Base-by-base conservation (phyloP, 2,888 invertebrate genomes). In the Ariolimax columbianus region DNA sequence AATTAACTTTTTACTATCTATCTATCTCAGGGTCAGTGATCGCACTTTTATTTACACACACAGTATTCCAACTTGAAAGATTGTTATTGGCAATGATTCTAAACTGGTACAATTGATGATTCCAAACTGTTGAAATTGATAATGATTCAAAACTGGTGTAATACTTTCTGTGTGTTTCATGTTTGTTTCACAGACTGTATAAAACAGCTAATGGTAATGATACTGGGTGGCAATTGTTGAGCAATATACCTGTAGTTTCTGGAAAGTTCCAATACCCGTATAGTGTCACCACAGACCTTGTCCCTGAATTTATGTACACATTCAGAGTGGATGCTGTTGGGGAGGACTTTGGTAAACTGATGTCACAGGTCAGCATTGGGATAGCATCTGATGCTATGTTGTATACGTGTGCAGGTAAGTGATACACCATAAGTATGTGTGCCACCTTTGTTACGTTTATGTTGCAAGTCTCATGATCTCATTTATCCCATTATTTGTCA, bases 291-390 rank as follows among this genome's bases (percentile, higher is more conserved):
- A 40, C 51, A 7, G 68, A 78, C 59, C 87, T 91, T 30, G 77
- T 86, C n/a, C 87, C 88, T 23, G 88, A 89, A 75, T 87, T 72
- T 4, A 70, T 43, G 19, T 91, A 90, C 86, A 85, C 82, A 73
- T 90, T 90, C 86, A 84, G 92, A n/a, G 89, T 91, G 33, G 90
- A 91, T 82, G 89, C 89, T 33, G 86, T 88, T 51, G 88, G 89
- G 33, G 26, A 38, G 30, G 89, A 89, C 77, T 90, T 87, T 14
- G 89, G 86, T 7, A 91, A 91, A 80, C 43, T 88, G 6, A 79
- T 88, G 86, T 66, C 59, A 77, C 30, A 87, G 83, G 40, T 88
- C 87, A 86, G 78, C 33, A 33, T 77, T 7, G 90, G 89, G 7
- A 73, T 87, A 59, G 38, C 23, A 23, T 88, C 90, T 0, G 86